Percentiles rank a stretch among this genome's conserved stretches.
Evolutionary conservation across 2,113 vertebrate genomes (phyloP).

Genomic region (Otis tarda): DNA sequence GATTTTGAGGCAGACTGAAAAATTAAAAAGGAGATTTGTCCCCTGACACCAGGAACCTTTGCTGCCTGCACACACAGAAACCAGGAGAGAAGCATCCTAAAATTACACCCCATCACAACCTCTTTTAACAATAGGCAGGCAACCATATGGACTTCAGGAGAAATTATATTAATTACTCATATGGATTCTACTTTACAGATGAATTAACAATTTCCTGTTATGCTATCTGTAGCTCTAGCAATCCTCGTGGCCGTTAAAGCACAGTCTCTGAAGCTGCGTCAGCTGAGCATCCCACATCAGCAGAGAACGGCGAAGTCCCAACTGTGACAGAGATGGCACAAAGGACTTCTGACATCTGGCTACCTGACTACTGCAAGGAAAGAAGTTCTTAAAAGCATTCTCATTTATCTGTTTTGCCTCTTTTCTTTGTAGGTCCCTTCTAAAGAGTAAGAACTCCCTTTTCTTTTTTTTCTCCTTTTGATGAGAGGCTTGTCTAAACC

Average conservation of each 20-base stretch:
- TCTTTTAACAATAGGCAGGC: background rate
- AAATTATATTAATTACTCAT: background rate
- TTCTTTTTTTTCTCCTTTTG: background rate
- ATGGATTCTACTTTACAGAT: background rate
- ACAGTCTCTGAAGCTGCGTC: background rate
- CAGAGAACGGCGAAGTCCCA: background rate
- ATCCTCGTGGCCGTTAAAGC: background rate
- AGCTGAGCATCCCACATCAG: background rate
- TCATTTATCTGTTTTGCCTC: background rate
- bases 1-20: constrained; percentile 33
- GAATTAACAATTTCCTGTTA: constrained; percentile 8
- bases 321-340: background rate
- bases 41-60: constrained; percentile 7
- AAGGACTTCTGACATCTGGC: background rate
- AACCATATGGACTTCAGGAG: background rate
- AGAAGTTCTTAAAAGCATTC: background rate
- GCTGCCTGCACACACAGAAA: background rate
- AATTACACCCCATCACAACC: constrained; percentile 11
- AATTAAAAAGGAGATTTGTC: constrained; percentile 38
- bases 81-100: background rate
- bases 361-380: background rate
- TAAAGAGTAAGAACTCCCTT: background rate
- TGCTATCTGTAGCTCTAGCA: background rate
- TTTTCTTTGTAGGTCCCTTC: background rate
- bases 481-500: background rate